Evolutionary conservation across 37 sponge, comb jelly and placozoan genomes (phyloP).

Genomic region (Tethya wilhelma): DNA sequence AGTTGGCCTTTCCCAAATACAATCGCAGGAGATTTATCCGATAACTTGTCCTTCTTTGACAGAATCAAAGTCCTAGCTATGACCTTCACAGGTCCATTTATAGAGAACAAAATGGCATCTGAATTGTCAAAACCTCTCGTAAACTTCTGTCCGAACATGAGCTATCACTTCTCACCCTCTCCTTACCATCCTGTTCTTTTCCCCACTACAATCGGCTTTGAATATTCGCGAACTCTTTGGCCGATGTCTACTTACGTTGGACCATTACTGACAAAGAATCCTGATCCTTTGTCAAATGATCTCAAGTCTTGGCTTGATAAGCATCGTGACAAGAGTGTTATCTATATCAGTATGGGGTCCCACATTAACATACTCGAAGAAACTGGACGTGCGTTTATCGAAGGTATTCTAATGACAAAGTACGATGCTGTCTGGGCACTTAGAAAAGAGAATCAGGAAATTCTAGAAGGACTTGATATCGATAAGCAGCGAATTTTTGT

Average conservation of each 20-base stretch:
- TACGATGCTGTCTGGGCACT: conserved; percentile 50
- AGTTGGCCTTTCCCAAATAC: no score
- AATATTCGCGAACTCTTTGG: conserved; percentile 11
- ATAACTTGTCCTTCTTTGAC: no score
- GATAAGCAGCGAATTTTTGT: conserved; percentile 28
- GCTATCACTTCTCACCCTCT: background rate
- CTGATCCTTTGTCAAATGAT: background rate
- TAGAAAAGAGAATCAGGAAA: conserved; percentile 5
- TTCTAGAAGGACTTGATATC: conserved; percentile 24
- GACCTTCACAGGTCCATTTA: no score
- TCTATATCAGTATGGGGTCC: no score
- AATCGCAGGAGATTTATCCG: no score
- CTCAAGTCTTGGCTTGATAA: conserved; percentile 38
- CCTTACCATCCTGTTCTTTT: background rate
- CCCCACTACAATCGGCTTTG: conserved; percentile 21
- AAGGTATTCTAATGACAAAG: no score
- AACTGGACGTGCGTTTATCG: conserved; percentile 25
- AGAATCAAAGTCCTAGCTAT: no score
- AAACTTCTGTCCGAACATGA: no score
- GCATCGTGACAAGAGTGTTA: no score
- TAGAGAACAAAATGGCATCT: no score
- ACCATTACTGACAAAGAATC: conserved; percentile 14
- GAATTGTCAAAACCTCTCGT: no score
- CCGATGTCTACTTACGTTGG: conserved; percentile 31
- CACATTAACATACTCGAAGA: conserved; percentile 24